Percentiles rank a stretch among this genome's conserved stretches.
These are phyloP conservation scores for Catharus minimus DNA, from an alignment of 2,113 vertebrate species.

Conservation along the genomic window DNA sequence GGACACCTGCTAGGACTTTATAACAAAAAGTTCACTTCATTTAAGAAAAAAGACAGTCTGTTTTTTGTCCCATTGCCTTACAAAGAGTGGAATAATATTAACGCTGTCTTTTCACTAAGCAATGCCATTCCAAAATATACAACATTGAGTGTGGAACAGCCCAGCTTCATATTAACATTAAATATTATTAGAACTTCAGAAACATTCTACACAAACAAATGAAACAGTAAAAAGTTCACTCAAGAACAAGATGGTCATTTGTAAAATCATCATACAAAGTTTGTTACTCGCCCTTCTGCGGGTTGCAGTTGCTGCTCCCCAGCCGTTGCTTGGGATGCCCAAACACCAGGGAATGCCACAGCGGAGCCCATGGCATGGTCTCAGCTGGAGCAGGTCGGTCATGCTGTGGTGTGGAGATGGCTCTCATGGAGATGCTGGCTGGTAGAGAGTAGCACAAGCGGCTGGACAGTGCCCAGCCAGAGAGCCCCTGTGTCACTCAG, in stretches of 20 bases:
- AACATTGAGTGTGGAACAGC: constrained; percentile 44
- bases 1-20: constrained; percentile 54
- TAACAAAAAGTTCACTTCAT: constrained; percentile 61
- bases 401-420: rapidly evolving
- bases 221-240: constrained; percentile 48
- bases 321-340: rapidly evolving
- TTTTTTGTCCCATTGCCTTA: constrained; percentile 32
- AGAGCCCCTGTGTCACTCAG: rapidly evolving
- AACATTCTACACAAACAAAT: constrained; percentile 62
- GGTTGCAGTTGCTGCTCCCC: not conserved
- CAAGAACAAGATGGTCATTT: constrained; percentile 16
- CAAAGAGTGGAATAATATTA: constrained; percentile 9
- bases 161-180: constrained; percentile 46
- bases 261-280: constrained; percentile 7
- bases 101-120: constrained; percentile 15
- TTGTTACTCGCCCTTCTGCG: rapidly evolving
- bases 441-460: rapidly evolving
- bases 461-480: not conserved
- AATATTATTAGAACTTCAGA: constrained; percentile 47
- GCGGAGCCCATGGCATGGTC: rapidly evolving
- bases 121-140: constrained; percentile 61
- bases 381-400: rapidly evolving
- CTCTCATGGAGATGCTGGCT: not conserved
- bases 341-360: not conserved
- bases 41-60: constrained; percentile 46